These are phyloP conservation scores for Cephalopterus ornatus DNA, from an alignment of 2,113 vertebrate species.

Conservation along the genomic window DNA sequence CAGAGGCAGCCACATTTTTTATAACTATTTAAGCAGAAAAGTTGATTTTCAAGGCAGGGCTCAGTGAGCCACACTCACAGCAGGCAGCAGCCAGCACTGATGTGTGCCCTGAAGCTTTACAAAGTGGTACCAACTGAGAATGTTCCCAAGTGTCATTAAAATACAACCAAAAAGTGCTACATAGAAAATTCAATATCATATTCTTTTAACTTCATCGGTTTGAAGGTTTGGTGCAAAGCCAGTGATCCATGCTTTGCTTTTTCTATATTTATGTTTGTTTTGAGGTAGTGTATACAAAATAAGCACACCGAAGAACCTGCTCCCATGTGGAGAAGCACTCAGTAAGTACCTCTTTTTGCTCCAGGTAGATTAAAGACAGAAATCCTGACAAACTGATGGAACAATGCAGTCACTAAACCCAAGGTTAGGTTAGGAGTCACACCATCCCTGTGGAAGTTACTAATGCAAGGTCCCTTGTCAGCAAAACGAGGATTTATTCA, in stretches of 20 bases:
- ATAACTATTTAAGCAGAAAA: background rate
- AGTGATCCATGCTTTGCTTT: background rate
- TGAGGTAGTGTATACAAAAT: background rate
- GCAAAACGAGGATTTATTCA: background rate
- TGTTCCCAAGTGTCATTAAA: background rate
- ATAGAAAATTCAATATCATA: background rate
- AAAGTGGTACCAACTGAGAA: background rate
- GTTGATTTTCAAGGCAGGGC: background rate
- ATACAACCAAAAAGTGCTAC: background rate
- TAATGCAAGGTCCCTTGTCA: background rate
- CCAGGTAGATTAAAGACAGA: background rate
- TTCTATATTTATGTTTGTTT: background rate
- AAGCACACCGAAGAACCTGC: background rate
- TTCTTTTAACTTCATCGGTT: background rate
- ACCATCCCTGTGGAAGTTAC: background rate
- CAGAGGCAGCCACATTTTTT: background rate
- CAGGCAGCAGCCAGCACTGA: conserved; percentile 3
- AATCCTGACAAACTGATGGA: background rate
- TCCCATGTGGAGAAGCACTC: background rate
- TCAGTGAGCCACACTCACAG: background rate
- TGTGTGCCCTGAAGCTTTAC: conserved; percentile 15
- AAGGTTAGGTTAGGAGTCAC: background rate
- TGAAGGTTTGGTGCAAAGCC: background rate
- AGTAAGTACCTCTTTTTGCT: background rate
- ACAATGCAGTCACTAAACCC: background rate